phyloP scores from a whole-genome alignment of 2,888 invertebrate genomes.

The Camptogramma bilineatum region DNA sequence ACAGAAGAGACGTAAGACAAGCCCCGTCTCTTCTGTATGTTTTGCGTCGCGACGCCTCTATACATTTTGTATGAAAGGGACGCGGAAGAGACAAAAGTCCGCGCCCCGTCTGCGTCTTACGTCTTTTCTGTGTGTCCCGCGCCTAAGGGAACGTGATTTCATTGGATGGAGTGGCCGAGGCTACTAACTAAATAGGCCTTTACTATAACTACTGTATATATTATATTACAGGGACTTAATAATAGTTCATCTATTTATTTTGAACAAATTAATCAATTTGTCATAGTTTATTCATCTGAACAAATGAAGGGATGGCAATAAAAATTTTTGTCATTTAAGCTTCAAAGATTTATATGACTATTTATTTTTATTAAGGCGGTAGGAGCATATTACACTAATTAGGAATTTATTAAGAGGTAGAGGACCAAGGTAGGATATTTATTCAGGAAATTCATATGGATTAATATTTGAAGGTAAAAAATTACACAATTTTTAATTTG shows the following conservation, averaged over 20 bases:
- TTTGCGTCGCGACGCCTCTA: too few relatives aligned
- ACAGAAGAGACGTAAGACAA: too few relatives aligned
- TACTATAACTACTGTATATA: constrained; percentile 22
- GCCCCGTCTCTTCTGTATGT: too few relatives aligned
- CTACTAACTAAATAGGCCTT: constrained; percentile 25
- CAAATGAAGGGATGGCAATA: background rate
- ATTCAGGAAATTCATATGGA: background rate
- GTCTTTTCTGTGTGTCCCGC: too few relatives aligned
- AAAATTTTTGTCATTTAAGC: background rate
- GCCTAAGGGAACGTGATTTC: constrained; percentile 7
- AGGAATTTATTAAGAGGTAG: constrained; percentile 50
- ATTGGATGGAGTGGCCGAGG: constrained; percentile 25
- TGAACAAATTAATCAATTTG: background rate
- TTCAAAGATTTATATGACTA: background rate
- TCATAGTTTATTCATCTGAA: background rate
- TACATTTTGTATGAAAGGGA: too few relatives aligned
- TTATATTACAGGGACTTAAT: constrained; percentile 1
- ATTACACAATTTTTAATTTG: background rate
- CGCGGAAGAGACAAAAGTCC: too few relatives aligned
- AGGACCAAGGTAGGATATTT: constrained; percentile 49
- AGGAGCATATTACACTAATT: constrained; percentile 10
- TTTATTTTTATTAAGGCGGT: background rate
- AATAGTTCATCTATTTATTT: background rate
- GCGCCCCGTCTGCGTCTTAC: too few relatives aligned
- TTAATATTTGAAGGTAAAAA: background rate